phyloP scores from a whole-genome alignment of 1,140 invertebrate genomes.

The Euwallacea fornicatus region DNA sequence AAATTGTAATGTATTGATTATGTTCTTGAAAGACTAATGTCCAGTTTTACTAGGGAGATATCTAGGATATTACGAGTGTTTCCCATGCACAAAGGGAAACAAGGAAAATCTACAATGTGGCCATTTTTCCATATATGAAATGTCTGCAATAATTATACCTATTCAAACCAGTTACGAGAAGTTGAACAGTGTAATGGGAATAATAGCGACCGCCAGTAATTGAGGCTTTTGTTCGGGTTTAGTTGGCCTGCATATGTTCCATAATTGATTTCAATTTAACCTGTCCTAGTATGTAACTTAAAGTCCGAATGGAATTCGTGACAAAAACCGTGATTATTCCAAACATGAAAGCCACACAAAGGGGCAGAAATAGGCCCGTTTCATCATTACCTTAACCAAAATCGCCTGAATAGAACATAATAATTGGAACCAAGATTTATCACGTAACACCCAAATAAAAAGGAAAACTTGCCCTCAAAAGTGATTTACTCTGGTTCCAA shows the following conservation, averaged over 20 bases:
- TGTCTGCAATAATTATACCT: constrained; percentile 4
- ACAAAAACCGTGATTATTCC: too few relatives aligned
- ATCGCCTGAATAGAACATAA: too few relatives aligned
- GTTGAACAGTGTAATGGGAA: constrained; percentile 18
- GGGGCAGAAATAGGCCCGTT: too few relatives aligned
- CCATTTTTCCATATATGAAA: constrained; percentile 16
- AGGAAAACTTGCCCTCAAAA: constrained; percentile 10
- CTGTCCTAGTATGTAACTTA: constrained; percentile 1
- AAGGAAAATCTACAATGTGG: neutral
- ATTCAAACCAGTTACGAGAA: constrained; percentile 14
- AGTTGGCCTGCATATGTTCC: constrained; percentile 17
- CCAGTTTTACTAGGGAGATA: too few relatives aligned
- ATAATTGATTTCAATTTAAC: constrained; percentile 10
- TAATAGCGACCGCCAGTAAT: constrained; percentile 14
- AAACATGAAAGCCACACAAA: too few relatives aligned
- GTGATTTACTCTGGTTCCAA: constrained; percentile 37
- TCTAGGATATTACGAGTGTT: too few relatives aligned
- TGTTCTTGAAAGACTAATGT: too few relatives aligned
- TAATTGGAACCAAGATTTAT: too few relatives aligned
- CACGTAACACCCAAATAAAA: too few relatives aligned
- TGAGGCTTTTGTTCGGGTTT: constrained; percentile 18
- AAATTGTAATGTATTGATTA: neutral
- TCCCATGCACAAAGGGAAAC: too few relatives aligned
- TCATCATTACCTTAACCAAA: too few relatives aligned
- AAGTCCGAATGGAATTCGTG: neutral